These are phyloP conservation scores for Acanthosoma haemorrhoidale DNA, from an alignment of 2,888 invertebrate species.

Conservation along the genomic window DNA sequence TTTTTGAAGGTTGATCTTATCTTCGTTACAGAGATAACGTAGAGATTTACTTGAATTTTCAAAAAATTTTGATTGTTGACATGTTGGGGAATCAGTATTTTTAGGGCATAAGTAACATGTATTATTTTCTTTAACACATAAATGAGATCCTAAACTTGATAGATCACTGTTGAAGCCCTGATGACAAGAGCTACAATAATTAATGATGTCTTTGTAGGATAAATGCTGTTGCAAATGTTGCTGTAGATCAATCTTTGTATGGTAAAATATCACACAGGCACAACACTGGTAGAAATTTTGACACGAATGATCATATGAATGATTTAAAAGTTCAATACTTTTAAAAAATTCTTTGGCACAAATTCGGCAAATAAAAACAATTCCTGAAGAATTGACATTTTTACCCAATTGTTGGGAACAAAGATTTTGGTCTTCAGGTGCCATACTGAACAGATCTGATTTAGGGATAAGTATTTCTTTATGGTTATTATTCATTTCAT, in stretches of 20 bases:
- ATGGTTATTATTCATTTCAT: background rate
- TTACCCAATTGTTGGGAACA: background rate
- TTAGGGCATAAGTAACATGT: constrained; percentile 37
- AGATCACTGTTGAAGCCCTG: background rate
- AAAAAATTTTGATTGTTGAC: background rate
- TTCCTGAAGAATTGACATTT: too few species aligned
- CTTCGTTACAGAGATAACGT: constrained; percentile 40
- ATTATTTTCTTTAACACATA: constrained; percentile 25
- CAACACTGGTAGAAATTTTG: constrained; percentile 36
- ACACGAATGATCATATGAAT: constrained; percentile 38
- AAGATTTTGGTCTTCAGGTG: too few species aligned
- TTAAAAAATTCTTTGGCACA: constrained; percentile 36
- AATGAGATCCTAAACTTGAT: background rate
- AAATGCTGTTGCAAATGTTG: constrained; percentile 35
- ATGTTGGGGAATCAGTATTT: constrained; percentile 28
- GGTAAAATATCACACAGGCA: constrained; percentile 35
- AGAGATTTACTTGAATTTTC: constrained; percentile 31
- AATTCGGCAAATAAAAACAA: constrained; percentile 30
- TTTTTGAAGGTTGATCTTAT: constrained; percentile 40
- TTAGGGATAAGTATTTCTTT: background rate
- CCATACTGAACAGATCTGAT: background rate
- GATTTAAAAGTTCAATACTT: constrained; percentile 33
- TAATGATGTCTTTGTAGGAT: background rate
- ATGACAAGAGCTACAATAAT: background rate
- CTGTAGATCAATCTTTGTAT: constrained; percentile 33